Base-by-base conservation (phyloP, 2,797 vertebrate genomes). In the Champsocephalus gunnari region DNA sequence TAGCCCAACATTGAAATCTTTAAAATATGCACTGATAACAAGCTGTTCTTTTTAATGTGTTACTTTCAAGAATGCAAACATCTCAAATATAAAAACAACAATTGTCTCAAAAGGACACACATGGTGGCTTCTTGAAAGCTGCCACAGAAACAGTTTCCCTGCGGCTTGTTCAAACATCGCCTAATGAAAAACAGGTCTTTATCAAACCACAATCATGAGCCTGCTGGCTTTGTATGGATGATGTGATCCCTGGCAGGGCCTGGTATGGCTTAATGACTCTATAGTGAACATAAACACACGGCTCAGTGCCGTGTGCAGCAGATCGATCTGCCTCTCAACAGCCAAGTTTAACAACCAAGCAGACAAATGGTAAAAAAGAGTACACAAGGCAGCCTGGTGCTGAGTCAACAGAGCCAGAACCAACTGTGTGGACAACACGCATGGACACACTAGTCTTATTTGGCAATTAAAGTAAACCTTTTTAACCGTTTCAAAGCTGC, bases 231-330 rank as follows among this genome's bases (percentile, higher is more conserved):
- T 74, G 54, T 14, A 67, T 49, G 53, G 65, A 38, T 16, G 28
- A 74, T 60, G 34, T 28, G 59, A 53, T 13, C 41, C 62, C 71
- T 59, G 57, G 71, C 60, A 10, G 1, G 34, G 48, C 77, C 53
- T 50, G 74, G 83, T 66, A 78, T 45, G 47, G 50, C 60, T 78
- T 63, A 12, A 51, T 50, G 54, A 62, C 51, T n/a, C 66, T 60
- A 9, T 5, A 17, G 24, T 12, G 13, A 16, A 34, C 38, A 58
- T 28, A 57, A 73, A 68, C 5, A 28, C 45, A 41, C 48, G 53
- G 4, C 47, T 38, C 38, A 41, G 16, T 16, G 32, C 43, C 21
- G 56, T 62, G 41, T 16, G 45, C 21, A 12, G 45, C 21, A 12
- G 34, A 66, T 57, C 19, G 9, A 59, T 38, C 49, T 66, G 59